phyloP scores from a whole-genome alignment of 2,888 invertebrate species.

The Ypsolopha scabrella region DNA sequence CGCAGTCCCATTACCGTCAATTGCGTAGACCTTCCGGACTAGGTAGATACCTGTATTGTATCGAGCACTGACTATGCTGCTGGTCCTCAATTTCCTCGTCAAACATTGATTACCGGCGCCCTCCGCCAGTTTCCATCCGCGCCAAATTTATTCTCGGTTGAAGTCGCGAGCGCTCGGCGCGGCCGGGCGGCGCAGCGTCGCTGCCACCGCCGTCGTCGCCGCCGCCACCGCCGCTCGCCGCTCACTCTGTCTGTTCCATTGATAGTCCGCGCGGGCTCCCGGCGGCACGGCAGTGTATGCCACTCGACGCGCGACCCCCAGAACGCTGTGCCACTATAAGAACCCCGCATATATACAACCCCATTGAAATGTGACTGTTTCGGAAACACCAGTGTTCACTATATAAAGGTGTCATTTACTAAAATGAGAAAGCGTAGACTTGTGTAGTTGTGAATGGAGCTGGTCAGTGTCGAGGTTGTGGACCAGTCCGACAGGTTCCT shows the following conservation, averaged over 20 bases:
- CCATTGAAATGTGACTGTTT: conserved; percentile 37
- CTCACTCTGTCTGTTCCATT: conserved; percentile 32
- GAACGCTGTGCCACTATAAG: conserved; percentile 22
- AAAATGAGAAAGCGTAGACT: conserved; percentile 22
- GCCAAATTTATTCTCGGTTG: conserved; percentile 56
- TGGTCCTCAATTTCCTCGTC: conserved; percentile 48
- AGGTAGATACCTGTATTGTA: conserved; percentile 6
- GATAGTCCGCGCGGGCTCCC: conserved; percentile 57
- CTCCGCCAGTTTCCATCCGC: conserved; percentile 57
- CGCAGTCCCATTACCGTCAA: no score
- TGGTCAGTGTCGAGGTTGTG: conserved; percentile 53
- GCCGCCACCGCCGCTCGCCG: conserved; percentile 14
- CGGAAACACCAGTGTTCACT: conserved; percentile 12
- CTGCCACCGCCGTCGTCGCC: conserved; percentile 13
- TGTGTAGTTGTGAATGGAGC: conserved; percentile 16
- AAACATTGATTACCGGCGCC: conserved; percentile 61
- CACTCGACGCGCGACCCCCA: conserved; percentile 37
- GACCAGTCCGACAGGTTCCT: conserved; percentile 52
- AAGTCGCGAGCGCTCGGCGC: conserved; percentile 11
- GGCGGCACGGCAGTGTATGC: conserved; percentile 43
- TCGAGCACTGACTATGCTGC: conserved; percentile 29
- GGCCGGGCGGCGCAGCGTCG: conserved; percentile 22
- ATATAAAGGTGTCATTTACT: neutral
- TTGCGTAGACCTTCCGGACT: no score
- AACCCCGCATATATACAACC: conserved; percentile 32